Base-by-base conservation (phyloP, 2,888 invertebrate species). In the Harpalus rufipes region DNA sequence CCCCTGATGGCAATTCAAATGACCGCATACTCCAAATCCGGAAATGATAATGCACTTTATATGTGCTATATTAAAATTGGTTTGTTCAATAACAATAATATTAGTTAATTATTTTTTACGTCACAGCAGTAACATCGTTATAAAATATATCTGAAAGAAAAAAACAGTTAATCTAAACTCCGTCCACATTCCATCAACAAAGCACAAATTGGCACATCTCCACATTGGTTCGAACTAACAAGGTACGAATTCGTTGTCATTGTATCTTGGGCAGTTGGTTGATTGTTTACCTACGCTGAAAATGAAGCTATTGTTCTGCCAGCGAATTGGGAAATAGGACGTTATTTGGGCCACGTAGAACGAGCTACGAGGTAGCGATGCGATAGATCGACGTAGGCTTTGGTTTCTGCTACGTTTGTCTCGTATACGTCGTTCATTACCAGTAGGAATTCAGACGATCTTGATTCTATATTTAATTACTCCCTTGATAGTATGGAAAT, bases 401-500 rank as follows among this genome's bases (percentile, higher is more conserved):
- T 32, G 32, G 32, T 32, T 32, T 32, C 32, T 32, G 32, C 1
- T 51, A 10, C 44, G 44, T 0, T 51, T 51, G 44, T 51, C 44
- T 51, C 21, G 63, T 63, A 21, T 25, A 63, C 25, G 25, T 21
- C 7, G 63, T 63, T 63, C 63, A 63, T 63, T 25, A 63, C 12
- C 21, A 8, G 12, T 18, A 21, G 63, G 63, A 63, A 25, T 59
- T 12, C 18, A 25, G 25, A 18, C 14, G 59, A 63, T 61, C 61
- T 25, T 61, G 61, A 61, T 61, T 61, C 18, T 21, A 61, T 25
- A 61, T 63, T 63, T 63, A 25, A 63, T 63, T 63, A 63, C 63
- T 63, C 63, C 63, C 63, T 25, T 63, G 63, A 63, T 63, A 25
- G 63, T 63, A 63, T 25, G 25, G 63, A 63, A 63, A 63, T 14